phyloP scores from a whole-genome alignment of 2,797 vertebrate species.

The Notolepis coatsorum region DNA sequence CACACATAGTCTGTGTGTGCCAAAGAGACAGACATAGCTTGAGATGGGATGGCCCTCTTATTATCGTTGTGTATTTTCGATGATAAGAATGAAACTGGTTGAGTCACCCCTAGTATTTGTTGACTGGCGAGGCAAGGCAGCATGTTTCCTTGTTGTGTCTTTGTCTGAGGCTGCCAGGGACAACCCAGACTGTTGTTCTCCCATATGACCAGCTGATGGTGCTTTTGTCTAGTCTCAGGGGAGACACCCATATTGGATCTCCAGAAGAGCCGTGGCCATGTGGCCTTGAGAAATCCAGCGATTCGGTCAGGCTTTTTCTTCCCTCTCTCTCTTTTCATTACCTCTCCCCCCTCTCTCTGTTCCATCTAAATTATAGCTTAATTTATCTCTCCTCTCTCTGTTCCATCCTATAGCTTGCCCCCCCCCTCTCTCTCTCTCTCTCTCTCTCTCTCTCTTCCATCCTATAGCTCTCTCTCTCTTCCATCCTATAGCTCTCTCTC shows the following conservation, averaged over 20 bases:
- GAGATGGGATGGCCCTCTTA: not conserved
- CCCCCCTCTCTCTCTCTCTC: too few species aligned
- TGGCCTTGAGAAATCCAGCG: conserved; percentile 31
- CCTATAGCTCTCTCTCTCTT: too few species aligned
- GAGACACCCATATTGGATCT: conserved; percentile 63
- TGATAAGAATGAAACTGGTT: conserved; percentile 32
- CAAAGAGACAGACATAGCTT: not conserved
- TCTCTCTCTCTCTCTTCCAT: too few species aligned
- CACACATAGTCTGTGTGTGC: not conserved
- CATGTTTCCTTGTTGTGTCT: conserved; percentile 38
- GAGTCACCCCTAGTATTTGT: not conserved
- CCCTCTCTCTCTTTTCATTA: too few species aligned
- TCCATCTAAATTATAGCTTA: too few species aligned
- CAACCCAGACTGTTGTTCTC: conserved; percentile 71
- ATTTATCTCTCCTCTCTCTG: too few species aligned
- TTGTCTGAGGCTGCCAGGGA: conserved; percentile 62
- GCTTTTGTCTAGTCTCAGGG: conserved; percentile 48
- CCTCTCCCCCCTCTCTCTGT: too few species aligned
- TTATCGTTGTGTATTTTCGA: too few species aligned
- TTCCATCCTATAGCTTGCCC: too few species aligned
- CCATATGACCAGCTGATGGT: conserved; percentile 63
- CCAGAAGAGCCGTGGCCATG: conserved; percentile 1
- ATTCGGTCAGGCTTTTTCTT: conserved; percentile 39
- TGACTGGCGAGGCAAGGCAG: conserved; percentile 16
- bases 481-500: too few species aligned